These are phyloP conservation scores for Hydriomena furcata DNA, from an alignment of 2,888 invertebrate genomes.

Conservation along the genomic window DNA sequence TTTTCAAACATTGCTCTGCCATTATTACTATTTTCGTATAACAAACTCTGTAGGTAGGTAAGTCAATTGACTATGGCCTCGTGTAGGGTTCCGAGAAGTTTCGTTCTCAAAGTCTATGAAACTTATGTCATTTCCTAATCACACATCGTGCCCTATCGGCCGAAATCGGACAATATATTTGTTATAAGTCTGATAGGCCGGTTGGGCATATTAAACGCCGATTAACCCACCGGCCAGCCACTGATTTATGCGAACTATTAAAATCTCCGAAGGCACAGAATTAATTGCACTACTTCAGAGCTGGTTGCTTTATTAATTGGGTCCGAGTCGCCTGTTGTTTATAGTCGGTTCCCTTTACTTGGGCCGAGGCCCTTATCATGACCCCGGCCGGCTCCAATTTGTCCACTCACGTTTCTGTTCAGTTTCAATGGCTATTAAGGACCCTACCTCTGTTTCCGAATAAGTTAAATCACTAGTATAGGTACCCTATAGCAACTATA, in stretches of 20 bases:
- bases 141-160: conserved; percentile 44
- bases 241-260: conserved; percentile 83
- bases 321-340: conserved; percentile 80
- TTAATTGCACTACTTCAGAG: conserved; percentile 82
- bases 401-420: conserved; percentile 79
- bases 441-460: conserved; percentile 65
- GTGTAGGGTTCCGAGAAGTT: conserved; percentile 33
- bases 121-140: conserved; percentile 31
- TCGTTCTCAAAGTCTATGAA: conserved; percentile 19
- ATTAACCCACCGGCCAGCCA: conserved; percentile 78
- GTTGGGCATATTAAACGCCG: conserved; percentile 80
- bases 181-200: conserved; percentile 54
- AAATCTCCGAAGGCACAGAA: conserved; percentile 82
- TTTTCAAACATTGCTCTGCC: neutral
- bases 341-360: conserved; percentile 75
- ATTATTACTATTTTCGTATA: neutral
- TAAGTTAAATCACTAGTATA: conserved; percentile 40
- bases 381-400: conserved; percentile 76
- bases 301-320: conserved; percentile 81
- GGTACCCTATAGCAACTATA: conserved; percentile 17
- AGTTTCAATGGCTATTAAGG: conserved; percentile 76
- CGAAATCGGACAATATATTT: conserved; percentile 46
- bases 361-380: conserved; percentile 67
- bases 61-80: conserved; percentile 18
- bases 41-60: neutral